Conservation (phyloP, 2,888 invertebrate species). For the Lasioglossum zephyrum region DNA sequence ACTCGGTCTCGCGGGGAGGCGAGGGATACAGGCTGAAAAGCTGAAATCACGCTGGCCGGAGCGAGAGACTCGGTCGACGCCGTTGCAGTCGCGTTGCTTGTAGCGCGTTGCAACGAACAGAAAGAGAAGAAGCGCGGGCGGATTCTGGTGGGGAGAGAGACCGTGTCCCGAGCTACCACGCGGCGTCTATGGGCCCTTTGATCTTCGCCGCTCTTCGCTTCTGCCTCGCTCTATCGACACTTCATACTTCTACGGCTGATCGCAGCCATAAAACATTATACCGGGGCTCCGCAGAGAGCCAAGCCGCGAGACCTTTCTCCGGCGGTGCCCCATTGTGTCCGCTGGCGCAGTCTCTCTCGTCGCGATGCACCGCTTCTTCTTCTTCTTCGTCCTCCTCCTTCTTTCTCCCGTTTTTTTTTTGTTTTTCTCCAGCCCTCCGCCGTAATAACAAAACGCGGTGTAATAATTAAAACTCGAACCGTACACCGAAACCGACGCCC, state of each 20-base stretch:
- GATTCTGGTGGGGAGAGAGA: constrained; percentile 43
- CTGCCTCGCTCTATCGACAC: constrained; percentile 84
- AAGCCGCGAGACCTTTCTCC: constrained; percentile 58
- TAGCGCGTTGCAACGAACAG: constrained; percentile 24
- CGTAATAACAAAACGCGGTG: constrained; percentile 46
- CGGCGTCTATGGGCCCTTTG: constrained; percentile 81
- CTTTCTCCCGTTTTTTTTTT: not conserved
- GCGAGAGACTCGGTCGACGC: constrained; percentile 12
- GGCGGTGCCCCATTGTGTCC: constrained; percentile 76
- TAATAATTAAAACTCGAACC: constrained; percentile 58
- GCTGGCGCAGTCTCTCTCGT: constrained; percentile 71
- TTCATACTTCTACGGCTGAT: constrained; percentile 84
- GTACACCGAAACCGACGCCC: constrained; percentile 22
- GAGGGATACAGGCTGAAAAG: constrained; percentile 57
- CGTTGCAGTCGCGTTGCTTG: constrained; percentile 35
- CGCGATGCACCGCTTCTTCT: constrained; percentile 11
- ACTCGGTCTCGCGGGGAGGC: constrained; percentile 22
- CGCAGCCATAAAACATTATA: constrained; percentile 84
- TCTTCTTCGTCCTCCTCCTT: not conserved
- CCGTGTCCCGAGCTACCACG: constrained; percentile 76
- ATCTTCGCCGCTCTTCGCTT: constrained; percentile 84
- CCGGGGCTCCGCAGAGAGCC: constrained; percentile 70
- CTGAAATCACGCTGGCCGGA: constrained; percentile 50
- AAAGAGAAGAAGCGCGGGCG: constrained; percentile 37
- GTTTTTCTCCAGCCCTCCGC: constrained; percentile 2